Percentiles rank a stretch among this genome's conserved stretches.
Evolutionary conservation across 2,113 vertebrate species (phyloP).

Genomic region (Sarotherodon lohbergeri): DNA sequence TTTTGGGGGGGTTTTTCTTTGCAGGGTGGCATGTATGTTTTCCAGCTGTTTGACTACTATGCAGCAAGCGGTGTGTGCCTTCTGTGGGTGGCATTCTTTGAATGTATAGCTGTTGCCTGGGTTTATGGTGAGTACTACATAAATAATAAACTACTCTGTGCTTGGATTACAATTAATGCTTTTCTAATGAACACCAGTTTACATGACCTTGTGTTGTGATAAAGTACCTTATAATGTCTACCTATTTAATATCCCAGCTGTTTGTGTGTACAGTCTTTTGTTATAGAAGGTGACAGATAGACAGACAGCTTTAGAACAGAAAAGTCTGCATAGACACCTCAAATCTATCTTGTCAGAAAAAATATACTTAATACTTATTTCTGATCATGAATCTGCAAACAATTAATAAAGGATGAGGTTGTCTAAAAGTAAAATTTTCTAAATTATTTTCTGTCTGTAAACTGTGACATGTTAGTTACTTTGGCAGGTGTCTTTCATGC

Average conservation of each 20-base stretch:
- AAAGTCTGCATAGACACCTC: background rate
- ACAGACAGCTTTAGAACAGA: background rate
- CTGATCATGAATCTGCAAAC: background rate
- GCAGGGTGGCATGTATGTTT: constrained; percentile 99
- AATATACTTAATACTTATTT: background rate
- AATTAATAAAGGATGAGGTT: background rate
- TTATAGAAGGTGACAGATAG: background rate
- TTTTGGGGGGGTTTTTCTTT: background rate
- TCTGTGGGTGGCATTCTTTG: constrained; percentile 99
- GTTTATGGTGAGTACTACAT: constrained; percentile 88
- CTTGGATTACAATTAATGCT: background rate
- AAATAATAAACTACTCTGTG: background rate
- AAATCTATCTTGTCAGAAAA: background rate
- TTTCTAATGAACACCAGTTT: background rate
- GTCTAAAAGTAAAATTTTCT: background rate
- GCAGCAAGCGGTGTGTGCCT: constrained; percentile 99
- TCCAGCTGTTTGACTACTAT: constrained; percentile 99
- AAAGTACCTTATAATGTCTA: background rate
- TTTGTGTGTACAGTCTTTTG: background rate
- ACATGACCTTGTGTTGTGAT: background rate
- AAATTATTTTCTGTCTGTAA: background rate
- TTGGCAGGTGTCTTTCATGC: background rate
- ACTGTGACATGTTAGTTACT: background rate
- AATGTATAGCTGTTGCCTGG: constrained; percentile 99
- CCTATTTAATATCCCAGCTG: background rate